Conservation (phyloP, 2,888 invertebrate species). For the Leptura quadrifasciata region DNA sequence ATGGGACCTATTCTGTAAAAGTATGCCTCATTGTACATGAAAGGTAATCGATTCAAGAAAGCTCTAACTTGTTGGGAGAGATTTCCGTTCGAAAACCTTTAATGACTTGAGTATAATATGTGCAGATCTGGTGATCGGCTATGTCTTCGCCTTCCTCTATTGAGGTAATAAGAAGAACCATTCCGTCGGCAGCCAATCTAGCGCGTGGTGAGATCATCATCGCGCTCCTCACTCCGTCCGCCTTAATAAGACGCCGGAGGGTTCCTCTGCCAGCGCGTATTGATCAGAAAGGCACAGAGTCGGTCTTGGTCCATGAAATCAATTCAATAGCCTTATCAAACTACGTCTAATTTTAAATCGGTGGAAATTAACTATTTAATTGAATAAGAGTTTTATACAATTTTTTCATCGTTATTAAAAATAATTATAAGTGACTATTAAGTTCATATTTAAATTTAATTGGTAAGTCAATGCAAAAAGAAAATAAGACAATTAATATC, state of each 20-base stretch:
- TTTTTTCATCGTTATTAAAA: no score
- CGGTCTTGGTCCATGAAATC: conserved; percentile 37
- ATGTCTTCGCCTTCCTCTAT: conserved; percentile 46
- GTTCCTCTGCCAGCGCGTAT: conserved; percentile 66
- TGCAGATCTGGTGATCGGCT: conserved; percentile 42
- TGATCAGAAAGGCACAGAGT: conserved; percentile 61
- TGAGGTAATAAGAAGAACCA: conserved; percentile 55
- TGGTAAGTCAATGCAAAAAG: no score
- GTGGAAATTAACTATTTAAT: background rate
- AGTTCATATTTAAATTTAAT: no score
- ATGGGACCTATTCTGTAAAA: conserved; percentile 10
- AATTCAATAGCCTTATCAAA: background rate
- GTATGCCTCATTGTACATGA: conserved; percentile 21
- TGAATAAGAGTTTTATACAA: background rate
- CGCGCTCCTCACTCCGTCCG: conserved; percentile 63
- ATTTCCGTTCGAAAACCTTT: conserved; percentile 5
- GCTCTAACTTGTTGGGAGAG: conserved; percentile 24
- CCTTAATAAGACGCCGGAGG: conserved; percentile 68
- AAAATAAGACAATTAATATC: no score
- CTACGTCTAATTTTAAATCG: background rate
- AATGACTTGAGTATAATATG: conserved; percentile 40
- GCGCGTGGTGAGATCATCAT: conserved; percentile 64
- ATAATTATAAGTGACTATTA: no score
- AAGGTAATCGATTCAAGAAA: conserved; percentile 25
- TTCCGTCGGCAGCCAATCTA: conserved; percentile 57